phyloP scores from a whole-genome alignment of 2,888 invertebrate genomes.

The Andricus quercusramuli region DNA sequence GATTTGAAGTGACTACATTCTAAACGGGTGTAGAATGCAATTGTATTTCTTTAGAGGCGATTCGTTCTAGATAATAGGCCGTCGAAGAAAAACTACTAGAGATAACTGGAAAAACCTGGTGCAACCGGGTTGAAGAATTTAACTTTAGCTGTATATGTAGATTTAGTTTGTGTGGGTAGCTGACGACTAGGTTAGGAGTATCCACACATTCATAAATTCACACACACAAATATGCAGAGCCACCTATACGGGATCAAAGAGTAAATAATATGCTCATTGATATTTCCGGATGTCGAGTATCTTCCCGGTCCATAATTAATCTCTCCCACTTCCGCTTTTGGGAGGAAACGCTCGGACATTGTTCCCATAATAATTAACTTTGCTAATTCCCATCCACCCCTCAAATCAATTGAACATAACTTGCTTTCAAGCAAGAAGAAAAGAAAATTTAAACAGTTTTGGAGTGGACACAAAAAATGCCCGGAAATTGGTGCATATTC shows the following conservation, averaged over 20 bases:
- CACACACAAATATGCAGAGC: background rate
- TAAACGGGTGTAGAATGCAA: background rate
- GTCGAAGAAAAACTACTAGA: slow-evolving; percentile 2
- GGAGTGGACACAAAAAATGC: too few relatives aligned
- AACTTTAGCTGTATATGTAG: slow-evolving; percentile 34
- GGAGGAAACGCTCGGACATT: slow-evolving; percentile 20
- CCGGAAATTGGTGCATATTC: background rate
- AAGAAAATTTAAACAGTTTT: too few relatives aligned
- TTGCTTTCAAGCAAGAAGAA: too few relatives aligned
- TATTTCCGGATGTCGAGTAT: slow-evolving; percentile 34
- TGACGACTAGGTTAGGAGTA: slow-evolving; percentile 56
- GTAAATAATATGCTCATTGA: slow-evolving; percentile 22
- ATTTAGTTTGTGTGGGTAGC: slow-evolving; percentile 52
- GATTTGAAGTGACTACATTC: background rate
- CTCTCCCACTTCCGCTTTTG: slow-evolving; percentile 34
- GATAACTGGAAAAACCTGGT: slow-evolving; percentile 32
- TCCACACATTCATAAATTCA: slow-evolving; percentile 21
- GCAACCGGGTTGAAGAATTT: slow-evolving; percentile 34
- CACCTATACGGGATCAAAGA: slow-evolving; percentile 14
- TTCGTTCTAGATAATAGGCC: slow-evolving; percentile 4
- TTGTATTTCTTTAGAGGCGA: background rate
- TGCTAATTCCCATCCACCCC: background rate
- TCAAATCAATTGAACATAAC: background rate
- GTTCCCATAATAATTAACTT: slow-evolving; percentile 21
- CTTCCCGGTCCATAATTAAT: slow-evolving; percentile 39